Conservation (phyloP, 2,797 vertebrate species). For the Platyrinchus mystaceus region DNA sequence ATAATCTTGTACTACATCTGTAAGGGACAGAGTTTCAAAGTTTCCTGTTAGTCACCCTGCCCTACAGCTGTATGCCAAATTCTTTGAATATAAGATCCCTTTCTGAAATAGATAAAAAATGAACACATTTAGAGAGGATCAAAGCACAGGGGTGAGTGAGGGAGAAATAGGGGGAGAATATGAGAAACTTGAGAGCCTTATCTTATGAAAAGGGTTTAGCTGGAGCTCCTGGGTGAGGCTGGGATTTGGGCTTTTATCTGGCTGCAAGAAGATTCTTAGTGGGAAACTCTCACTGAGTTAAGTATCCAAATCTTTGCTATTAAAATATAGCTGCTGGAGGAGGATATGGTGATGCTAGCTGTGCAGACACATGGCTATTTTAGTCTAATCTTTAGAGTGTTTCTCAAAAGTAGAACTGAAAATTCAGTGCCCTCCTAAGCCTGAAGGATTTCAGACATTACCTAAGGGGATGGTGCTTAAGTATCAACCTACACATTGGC, state of each 20-base stretch:
- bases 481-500: neutral
- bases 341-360: neutral
- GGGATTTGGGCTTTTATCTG: constrained; percentile 2
- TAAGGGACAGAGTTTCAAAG: neutral
- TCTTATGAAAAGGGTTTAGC: neutral
- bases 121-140: neutral
- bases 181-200: neutral
- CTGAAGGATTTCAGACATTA: neutral
- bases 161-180: neutral
- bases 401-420: neutral
- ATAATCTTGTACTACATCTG: neutral
- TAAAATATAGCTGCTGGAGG: neutral
- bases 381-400: neutral
- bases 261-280: neutral
- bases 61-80: neutral
- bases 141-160: neutral
- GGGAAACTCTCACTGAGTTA: neutral
- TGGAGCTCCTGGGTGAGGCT: neutral
- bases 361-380: neutral
- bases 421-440: neutral
- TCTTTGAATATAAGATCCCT: neutral
- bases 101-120: neutral
- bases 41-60: neutral
- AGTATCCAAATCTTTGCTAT: constrained; percentile 5
- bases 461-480: neutral